A percentile compares a stretch with the other conserved stretches of the same genome.
phyloP scores from a whole-genome alignment of 2,888 invertebrate species.

The Tipula vernalis region DNA sequence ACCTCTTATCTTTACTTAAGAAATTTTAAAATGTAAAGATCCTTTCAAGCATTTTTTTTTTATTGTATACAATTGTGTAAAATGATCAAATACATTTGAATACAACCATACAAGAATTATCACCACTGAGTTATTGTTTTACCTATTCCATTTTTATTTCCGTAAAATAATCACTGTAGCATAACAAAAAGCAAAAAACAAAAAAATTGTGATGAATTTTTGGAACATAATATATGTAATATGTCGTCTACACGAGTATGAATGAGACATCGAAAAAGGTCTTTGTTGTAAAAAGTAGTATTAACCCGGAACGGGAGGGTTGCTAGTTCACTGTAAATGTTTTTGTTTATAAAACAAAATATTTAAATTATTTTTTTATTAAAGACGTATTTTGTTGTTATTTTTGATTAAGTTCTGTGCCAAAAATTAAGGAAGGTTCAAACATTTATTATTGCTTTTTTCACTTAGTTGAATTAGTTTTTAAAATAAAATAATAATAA shows the following conservation, averaged over 20 bases:
- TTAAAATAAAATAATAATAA: background rate
- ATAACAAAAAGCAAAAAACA: no score
- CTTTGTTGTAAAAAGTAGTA: background rate
- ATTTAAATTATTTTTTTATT: background rate
- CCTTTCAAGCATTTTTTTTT: background rate
- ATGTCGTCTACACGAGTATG: background rate
- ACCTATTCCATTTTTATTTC: background rate
- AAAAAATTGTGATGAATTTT: background rate
- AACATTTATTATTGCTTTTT: background rate
- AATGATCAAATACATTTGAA: no score
- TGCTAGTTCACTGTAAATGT: background rate
- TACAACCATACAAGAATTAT: background rate
- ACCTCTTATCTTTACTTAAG: background rate
- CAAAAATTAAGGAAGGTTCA: background rate
- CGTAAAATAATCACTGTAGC: background rate
- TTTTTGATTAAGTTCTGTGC: background rate
- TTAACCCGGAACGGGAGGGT: background rate
- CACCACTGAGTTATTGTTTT: background rate
- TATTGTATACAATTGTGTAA: background rate
- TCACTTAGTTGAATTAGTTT: background rate
- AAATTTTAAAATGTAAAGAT: background rate
- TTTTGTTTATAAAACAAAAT: background rate
- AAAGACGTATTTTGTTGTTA: background rate
- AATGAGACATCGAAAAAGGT: background rate
- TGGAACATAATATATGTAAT: background rate